phyloP scores from a whole-genome alignment of 2,888 invertebrate genomes.

The Corbicula japonica region DNA sequence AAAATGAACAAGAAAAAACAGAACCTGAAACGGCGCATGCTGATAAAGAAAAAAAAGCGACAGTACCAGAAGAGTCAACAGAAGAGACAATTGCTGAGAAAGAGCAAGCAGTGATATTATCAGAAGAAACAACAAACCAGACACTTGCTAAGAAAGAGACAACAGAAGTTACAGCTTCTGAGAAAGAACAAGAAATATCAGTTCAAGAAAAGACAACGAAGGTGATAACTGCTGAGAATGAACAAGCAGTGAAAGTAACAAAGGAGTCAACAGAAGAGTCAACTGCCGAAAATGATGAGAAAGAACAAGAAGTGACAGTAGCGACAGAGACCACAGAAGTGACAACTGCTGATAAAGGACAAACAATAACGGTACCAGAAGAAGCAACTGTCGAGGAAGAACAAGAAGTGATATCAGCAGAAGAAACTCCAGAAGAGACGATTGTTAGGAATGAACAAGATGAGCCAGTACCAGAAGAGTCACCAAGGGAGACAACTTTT shows the following conservation, averaged over 20 bases:
- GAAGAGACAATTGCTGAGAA: neutral
- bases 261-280: neutral
- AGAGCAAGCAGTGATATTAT: neutral
- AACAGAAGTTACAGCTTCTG: neutral
- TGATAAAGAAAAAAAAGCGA: neutral
- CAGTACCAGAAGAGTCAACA: neutral
- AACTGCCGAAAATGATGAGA: neutral
- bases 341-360: neutral
- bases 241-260: neutral
- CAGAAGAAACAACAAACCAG: neutral
- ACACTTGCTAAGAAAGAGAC: neutral
- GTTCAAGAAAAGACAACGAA: neutral
- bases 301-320: neutral
- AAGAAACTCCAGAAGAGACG: neutral
- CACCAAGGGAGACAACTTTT: neutral
- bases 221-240: neutral
- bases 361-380: neutral
- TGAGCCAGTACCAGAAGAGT: neutral
- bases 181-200: neutral
- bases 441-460: neutral
- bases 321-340: neutral
- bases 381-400: neutral
- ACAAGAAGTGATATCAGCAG: neutral
- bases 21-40: neutral
- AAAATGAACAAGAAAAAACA: neutral